A percentile compares a stretch with the other conserved stretches of the same genome.
Evolutionary conservation across 1,140 invertebrate genomes (phyloP).

Genomic region (Cecropterus lyciades): DNA sequence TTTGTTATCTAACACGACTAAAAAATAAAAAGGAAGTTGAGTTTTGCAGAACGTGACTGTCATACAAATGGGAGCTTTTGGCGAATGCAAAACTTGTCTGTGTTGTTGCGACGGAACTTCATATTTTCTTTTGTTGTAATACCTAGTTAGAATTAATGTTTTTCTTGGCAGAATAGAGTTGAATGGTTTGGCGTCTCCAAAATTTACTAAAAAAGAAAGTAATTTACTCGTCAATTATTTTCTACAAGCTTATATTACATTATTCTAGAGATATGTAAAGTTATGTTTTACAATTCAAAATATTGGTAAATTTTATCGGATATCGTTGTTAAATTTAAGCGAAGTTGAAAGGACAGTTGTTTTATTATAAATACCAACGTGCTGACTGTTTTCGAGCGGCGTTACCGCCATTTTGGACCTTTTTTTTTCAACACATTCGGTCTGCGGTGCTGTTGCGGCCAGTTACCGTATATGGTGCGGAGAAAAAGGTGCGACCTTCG

Average conservation of each 20-base stretch:
- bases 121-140: background rate
- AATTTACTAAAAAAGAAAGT: no score
- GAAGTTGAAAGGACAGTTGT: no score
- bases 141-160: background rate
- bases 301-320: no score
- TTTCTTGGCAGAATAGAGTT: background rate
- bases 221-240: no score
- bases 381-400: background rate
- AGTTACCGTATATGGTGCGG: slow-evolving; percentile 35
- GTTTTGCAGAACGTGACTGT: slow-evolving; percentile 2
- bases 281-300: no score
- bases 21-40: slow-evolving; percentile 6
- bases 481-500: slow-evolving; percentile 42
- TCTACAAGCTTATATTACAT: no score
- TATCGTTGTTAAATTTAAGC: no score
- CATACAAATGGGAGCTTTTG: background rate
- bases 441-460: slow-evolving; percentile 13
- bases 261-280: no score
- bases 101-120: background rate
- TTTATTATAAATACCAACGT: no score
- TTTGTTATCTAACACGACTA: slow-evolving; percentile 5
- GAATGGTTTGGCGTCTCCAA: no score
- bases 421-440: slow-evolving; percentile 15
- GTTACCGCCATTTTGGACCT: background rate
- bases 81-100: background rate